phyloP scores from a whole-genome alignment of 2,888 invertebrate species.

The Drosophila picticornis region DNA sequence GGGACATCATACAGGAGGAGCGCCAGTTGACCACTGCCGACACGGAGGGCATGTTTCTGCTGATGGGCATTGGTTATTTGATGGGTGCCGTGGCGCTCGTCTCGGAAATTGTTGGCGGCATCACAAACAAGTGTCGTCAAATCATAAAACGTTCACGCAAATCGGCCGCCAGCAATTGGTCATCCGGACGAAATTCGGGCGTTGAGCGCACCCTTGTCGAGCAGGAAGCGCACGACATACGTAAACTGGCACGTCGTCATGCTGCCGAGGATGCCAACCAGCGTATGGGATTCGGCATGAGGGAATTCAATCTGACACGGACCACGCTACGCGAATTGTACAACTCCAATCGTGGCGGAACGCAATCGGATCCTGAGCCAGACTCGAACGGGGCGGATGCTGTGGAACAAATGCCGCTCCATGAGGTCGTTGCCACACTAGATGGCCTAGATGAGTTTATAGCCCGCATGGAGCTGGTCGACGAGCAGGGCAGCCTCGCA shows the following conservation, averaged over 20 bases:
- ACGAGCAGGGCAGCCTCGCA: constrained; percentile 4
- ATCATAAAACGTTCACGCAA: constrained; percentile 79
- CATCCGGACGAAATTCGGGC: constrained; percentile 73
- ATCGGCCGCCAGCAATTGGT: constrained; percentile 72
- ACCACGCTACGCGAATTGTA: constrained; percentile 83
- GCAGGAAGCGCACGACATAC: constrained; percentile 56
- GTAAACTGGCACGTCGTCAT: constrained; percentile 60
- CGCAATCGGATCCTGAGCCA: not conserved
- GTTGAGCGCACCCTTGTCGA: constrained; percentile 52
- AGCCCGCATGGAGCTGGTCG: constrained; percentile 25
- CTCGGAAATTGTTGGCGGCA: constrained; percentile 90
- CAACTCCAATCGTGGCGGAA: constrained; percentile 23
- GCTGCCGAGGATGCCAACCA: constrained; percentile 59
- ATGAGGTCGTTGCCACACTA: constrained; percentile 41
- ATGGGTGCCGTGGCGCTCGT: constrained; percentile 88
- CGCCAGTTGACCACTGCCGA: constrained; percentile 91
- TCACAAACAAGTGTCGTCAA: constrained; percentile 87
- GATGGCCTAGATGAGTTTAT: constrained; percentile 67
- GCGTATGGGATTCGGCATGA: constrained; percentile 77
- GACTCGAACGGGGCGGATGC: not conserved
- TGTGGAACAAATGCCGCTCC: constrained; percentile 10
- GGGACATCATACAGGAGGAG: constrained; percentile 87
- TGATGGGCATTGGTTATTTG: constrained; percentile 90
- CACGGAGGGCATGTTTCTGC: constrained; percentile 92
- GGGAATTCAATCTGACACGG: constrained; percentile 82